phyloP scores from a whole-genome alignment of 2,797 vertebrate species.

The Gephyroberyx darwinii region DNA sequence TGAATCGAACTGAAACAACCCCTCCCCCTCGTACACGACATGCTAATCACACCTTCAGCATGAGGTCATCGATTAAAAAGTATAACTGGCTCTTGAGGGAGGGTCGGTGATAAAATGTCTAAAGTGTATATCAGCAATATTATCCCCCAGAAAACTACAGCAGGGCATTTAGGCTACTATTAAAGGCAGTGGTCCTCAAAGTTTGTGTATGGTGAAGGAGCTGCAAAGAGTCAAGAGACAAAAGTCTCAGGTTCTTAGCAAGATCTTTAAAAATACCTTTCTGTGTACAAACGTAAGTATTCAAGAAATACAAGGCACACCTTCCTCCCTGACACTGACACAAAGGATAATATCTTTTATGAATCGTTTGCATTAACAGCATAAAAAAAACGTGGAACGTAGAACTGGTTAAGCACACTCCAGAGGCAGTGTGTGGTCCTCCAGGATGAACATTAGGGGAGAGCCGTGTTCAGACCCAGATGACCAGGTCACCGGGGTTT shows the following conservation, averaged over 20 bases:
- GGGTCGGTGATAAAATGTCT: too few species aligned
- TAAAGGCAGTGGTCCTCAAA: background rate
- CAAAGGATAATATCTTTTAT: background rate
- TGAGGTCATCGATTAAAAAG: background rate
- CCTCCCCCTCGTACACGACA: background rate
- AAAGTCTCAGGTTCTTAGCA: background rate
- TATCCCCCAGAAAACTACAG: too few species aligned
- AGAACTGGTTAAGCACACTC: background rate
- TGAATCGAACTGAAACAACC: constrained; percentile 24
- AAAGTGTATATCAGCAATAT: constrained; percentile 5
- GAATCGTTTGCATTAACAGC: constrained; percentile 7
- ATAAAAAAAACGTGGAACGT: background rate
- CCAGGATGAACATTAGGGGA: constrained; percentile 49
- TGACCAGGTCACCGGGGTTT: constrained; percentile 57
- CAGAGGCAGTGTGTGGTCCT: constrained; percentile 23
- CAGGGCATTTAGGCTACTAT: too few species aligned
- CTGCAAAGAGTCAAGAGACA: too few species aligned
- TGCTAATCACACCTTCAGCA: constrained; percentile 8
- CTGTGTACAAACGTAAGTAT: background rate
- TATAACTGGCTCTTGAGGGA: background rate
- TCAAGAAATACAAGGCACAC: background rate
- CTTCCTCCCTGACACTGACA: too few species aligned
- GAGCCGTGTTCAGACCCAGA: constrained; percentile 39
- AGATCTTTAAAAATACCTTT: background rate
- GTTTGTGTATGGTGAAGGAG: constrained; percentile 1